Conservation (phyloP, 2,797 vertebrate genomes). For the Halcyon leucocephala region DNA sequence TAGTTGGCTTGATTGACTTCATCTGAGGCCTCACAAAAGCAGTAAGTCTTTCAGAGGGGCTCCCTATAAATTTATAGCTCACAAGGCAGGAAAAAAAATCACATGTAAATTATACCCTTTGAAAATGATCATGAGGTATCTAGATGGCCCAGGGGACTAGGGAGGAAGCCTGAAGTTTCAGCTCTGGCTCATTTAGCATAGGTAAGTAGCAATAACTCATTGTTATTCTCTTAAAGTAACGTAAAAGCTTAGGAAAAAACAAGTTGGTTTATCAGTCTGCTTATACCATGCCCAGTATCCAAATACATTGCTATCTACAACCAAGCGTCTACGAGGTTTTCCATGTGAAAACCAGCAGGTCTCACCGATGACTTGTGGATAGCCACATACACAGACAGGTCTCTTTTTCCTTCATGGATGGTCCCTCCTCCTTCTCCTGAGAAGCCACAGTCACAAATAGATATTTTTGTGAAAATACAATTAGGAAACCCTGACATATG, state of each 20-base stretch:
- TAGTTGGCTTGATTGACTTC: slow-evolving; percentile 66
- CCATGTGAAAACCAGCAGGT: neutral
- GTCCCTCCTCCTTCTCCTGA: neutral
- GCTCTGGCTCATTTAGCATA: slow-evolving; percentile 57
- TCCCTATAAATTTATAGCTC: slow-evolving; percentile 66
- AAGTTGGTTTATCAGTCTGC: neutral
- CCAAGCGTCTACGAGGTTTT: neutral
- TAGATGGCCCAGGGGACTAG: slow-evolving; percentile 31
- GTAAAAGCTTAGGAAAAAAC: slow-evolving; percentile 24
- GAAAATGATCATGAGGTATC: slow-evolving; percentile 57
- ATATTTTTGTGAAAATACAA: neutral
- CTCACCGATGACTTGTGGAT: neutral
- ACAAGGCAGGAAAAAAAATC: slow-evolving; percentile 34
- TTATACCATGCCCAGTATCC: neutral
- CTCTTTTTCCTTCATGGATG: neutral
- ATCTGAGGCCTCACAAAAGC: slow-evolving; percentile 56
- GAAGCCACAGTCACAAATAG: neutral
- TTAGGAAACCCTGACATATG: neutral
- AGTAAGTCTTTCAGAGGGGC: slow-evolving; percentile 63
- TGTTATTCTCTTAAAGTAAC: slow-evolving; percentile 18
- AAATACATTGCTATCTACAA: neutral
- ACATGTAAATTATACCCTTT: slow-evolving; percentile 69
- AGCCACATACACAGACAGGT: neutral
- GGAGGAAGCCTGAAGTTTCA: slow-evolving; percentile 40
- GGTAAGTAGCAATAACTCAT: slow-evolving; percentile 49